phyloP scores from a whole-genome alignment of 2,797 vertebrate genomes.

The Vespertilio murinus region DNA sequence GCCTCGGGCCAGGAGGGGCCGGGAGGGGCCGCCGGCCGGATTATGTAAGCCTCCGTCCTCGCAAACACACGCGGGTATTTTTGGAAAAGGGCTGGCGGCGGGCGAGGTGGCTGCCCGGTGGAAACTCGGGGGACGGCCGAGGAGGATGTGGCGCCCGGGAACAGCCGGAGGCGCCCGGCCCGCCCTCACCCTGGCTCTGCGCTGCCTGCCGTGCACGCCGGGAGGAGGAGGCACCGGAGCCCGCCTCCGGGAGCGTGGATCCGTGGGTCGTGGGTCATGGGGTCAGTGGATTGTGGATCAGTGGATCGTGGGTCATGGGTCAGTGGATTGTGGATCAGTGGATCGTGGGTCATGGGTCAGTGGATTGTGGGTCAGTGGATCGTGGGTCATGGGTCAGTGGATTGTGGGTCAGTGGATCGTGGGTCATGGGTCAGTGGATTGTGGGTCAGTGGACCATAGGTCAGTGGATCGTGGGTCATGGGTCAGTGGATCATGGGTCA shows the following conservation, averaged over 20 bases:
- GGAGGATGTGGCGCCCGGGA: not conserved
- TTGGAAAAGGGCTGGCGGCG: slow-evolving; percentile 58
- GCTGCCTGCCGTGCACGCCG: not conserved
- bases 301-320: too few relatives aligned
- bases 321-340: too few relatives aligned
- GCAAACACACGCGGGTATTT: slow-evolving; percentile 60
- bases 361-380: too few relatives aligned
- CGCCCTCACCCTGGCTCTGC: not conserved
- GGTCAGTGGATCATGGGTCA: too few relatives aligned
- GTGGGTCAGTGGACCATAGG: too few relatives aligned
- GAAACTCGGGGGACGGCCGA: not conserved
- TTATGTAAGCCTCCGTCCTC: slow-evolving; percentile 74
- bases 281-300: too few relatives aligned
- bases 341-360: too few relatives aligned
- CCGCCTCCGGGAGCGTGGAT: not conserved
- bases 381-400: too few relatives aligned
- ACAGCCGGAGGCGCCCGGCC: not conserved
- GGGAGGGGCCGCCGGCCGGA: slow-evolving; percentile 33
- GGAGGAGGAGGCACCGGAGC: not conserved
- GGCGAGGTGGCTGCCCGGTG: not conserved
- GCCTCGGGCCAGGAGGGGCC: slow-evolving; percentile 32
- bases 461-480: too few relatives aligned
- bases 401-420: too few relatives aligned
- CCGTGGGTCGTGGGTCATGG: too few relatives aligned
- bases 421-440: too few relatives aligned